A percentile compares a stretch with the other conserved stretches of the same genome.
These are phyloP conservation scores for Andrena fulva DNA, from an alignment of 2,888 invertebrate species.

Conservation along the genomic window DNA sequence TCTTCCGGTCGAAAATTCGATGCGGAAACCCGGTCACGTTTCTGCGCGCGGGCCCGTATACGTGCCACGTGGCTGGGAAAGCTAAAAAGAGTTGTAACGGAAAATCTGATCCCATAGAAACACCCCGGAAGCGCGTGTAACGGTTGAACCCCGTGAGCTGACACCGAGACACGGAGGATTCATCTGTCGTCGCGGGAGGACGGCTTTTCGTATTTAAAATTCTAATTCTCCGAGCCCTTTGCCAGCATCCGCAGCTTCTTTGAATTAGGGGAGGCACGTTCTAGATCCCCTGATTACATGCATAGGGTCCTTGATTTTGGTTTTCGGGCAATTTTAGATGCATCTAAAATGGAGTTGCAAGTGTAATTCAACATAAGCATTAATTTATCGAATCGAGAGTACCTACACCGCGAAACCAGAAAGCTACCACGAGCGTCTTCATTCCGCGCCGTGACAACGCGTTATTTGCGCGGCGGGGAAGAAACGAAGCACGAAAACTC, in stretches of 20 bases:
- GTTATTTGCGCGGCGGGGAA: too few species aligned
- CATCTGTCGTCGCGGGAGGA: conserved; percentile 10
- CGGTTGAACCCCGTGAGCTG: conserved; percentile 33
- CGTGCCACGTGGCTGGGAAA: conserved; percentile 57
- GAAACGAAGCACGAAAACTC: too few species aligned
- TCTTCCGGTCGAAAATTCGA: conserved; percentile 55
- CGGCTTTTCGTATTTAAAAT: not conserved
- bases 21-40: conserved; percentile 62
- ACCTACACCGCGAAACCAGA: too few species aligned
- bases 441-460: too few species aligned
- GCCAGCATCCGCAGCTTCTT: not conserved
- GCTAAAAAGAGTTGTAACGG: conserved; percentile 62
- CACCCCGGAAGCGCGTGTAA: conserved; percentile 63
- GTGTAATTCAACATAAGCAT: too few species aligned
- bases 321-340: too few species aligned
- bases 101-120: conserved; percentile 59
- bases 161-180: conserved; percentile 35
- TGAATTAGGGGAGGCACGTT: not conserved
- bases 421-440: too few species aligned
- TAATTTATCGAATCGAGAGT: too few species aligned
- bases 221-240: not conserved
- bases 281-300: too few species aligned
- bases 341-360: too few species aligned
- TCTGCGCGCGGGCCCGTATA: conserved; percentile 37
- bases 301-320: too few species aligned